These are phyloP conservation scores for Cydia amplana DNA, from an alignment of 1,140 invertebrate species.

Conservation along the genomic window DNA sequence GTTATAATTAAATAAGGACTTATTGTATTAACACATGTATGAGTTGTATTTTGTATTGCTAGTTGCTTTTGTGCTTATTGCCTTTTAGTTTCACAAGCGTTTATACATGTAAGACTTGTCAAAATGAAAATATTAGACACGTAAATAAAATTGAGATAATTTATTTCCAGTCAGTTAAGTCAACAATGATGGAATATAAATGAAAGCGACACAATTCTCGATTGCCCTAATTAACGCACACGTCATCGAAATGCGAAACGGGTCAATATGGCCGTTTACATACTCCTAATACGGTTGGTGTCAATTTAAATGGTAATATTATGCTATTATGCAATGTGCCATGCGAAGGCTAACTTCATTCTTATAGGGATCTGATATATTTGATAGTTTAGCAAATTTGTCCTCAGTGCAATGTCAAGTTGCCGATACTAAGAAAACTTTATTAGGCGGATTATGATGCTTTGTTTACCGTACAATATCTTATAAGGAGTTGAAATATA, in stretches of 20 bases:
- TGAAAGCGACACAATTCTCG: slow-evolving; percentile 22
- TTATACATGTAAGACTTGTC: not conserved
- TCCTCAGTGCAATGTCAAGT: slow-evolving; percentile 23
- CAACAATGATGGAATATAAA: not conserved
- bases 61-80: not conserved
- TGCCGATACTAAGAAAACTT: slow-evolving; percentile 2
- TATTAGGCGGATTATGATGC: slow-evolving; percentile 15
- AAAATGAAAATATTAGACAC: not conserved
- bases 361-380: not conserved
- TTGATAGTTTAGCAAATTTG: not conserved
- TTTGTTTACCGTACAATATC: slow-evolving; percentile 25
- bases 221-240: slow-evolving; percentile 22
- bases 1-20: not conserved
- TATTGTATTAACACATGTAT: not conserved
- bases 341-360: slow-evolving; percentile 23
- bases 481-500: not conserved
- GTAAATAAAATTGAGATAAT: not conserved
- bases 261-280: slow-evolving; percentile 11
- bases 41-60: too few species aligned
- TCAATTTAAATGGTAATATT: slow-evolving; percentile 15
- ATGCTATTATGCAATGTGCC: slow-evolving; percentile 18
- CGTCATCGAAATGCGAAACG: slow-evolving; percentile 14
- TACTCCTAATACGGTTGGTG: not conserved
- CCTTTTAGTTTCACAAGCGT: not conserved
- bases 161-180: not conserved